Conservation (phyloP, 2,888 invertebrate species). For the Dicyrtoma fusca region DNA sequence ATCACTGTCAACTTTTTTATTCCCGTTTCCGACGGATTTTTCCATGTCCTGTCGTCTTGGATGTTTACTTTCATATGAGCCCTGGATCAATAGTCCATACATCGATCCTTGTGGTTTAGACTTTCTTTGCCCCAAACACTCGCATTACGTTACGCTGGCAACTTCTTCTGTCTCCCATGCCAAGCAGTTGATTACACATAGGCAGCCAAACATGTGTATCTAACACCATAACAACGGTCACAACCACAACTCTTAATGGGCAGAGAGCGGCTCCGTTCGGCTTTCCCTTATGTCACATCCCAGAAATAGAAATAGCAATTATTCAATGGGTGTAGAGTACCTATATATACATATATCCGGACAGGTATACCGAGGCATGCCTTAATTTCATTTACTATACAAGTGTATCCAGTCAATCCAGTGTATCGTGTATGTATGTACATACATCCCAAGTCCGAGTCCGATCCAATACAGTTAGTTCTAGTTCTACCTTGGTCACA, state of each 20-base stretch:
- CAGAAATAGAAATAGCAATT: background rate
- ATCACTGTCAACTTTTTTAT: constrained; percentile 23
- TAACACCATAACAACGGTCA: constrained; percentile 34
- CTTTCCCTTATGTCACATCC: background rate
- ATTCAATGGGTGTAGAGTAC: background rate
- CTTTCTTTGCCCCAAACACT: constrained; percentile 1
- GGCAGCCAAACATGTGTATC: constrained; percentile 6
- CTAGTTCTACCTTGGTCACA: too few species aligned
- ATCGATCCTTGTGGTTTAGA: constrained; percentile 19
- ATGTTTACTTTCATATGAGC: constrained; percentile 19
- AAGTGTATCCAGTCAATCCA: too few species aligned
- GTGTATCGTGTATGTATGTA: too few species aligned
- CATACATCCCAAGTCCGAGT: too few species aligned
- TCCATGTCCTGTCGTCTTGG: constrained; percentile 30
- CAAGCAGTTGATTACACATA: background rate
- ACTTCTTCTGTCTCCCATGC: constrained; percentile 6
- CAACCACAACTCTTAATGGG: constrained; percentile 3
- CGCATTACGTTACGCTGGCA: constrained; percentile 25
- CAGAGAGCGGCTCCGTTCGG: background rate
- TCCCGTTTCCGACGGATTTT: constrained; percentile 12
- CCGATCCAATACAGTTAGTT: too few species aligned
- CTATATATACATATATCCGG: too few species aligned
- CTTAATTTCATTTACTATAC: too few species aligned
- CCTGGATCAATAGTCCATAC: constrained; percentile 31
- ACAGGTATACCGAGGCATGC: too few species aligned